Evolutionary conservation across 1,140 invertebrate species (phyloP), one percentile per base, ranked within the genome.

Genomic region (Heliconius congener): DNA sequence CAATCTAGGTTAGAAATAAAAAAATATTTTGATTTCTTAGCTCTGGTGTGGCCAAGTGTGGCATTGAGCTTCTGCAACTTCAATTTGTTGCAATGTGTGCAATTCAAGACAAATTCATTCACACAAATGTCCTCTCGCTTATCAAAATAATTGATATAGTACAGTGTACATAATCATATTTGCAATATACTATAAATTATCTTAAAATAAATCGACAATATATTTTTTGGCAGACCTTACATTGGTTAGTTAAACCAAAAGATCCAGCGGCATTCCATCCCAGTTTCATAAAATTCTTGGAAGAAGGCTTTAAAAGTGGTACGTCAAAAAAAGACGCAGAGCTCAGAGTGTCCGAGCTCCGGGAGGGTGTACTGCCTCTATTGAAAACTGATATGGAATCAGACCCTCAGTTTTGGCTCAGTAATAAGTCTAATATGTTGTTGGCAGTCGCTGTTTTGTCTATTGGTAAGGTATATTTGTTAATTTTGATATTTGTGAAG

Each of bases 181-280:
- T 46, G 16, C 42, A 46, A 16, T 16, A 46, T 16, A 46, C 42
- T 16, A 16, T 46, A 46, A 46, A 16, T 16, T 46, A 16, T 46
- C 42, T 16, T 16, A 46, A 46, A 46, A 71, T 71, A 18, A 73
- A 42, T 52, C 2, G 0, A n/a, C 8, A 71, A 42, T 52, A 23
- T 19, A 55, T 77, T 78, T 80, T 81, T 50, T 86, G 83, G 3
- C 77, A 95, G 94, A 95, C 97, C 2, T 90, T 99, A 50, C 95
- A 98, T 34, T 99, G 99, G 96, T 93, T 99, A 18, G 96, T 99
- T 8, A 96, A 97, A 70, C 97, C 98, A 13, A 96, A 97, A 66
- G 96, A 98, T 85, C 94, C 96, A 1, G 94, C 94, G 70, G 96
- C 96, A 83, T 98, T 98, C 85, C 97, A 98, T 93, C 97, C 97